phyloP scores from a whole-genome alignment of 2,797 vertebrate genomes.

The Prionace glauca region DNA sequence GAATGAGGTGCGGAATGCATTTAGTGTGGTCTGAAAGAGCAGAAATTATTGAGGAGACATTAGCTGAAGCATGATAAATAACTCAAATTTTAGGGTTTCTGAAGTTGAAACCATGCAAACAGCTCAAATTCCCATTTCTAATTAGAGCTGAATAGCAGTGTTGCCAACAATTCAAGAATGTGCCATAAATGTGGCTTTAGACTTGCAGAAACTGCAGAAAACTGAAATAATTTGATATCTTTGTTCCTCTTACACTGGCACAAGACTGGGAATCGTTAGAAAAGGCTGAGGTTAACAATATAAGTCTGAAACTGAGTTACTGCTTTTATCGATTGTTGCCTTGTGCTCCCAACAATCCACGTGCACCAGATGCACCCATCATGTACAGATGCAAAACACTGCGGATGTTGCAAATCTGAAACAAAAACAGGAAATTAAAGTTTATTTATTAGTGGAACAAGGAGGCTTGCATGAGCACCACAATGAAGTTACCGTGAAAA shows the following conservation, averaged over 20 bases:
- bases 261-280: background rate
- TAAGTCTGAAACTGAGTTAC: background rate
- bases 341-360: background rate
- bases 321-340: background rate
- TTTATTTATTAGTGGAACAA: no score
- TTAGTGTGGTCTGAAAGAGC: background rate
- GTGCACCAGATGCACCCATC: background rate
- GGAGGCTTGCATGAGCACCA: no score
- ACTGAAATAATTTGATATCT: background rate
- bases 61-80: background rate
- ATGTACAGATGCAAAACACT: background rate
- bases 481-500: no score
- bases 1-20: background rate
- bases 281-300: background rate
- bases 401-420: background rate
- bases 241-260: background rate
- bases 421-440: background rate
- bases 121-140: background rate
- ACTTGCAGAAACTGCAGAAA: background rate
- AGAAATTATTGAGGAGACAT: slow-evolving; percentile 3
- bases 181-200: background rate
- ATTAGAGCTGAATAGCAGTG: background rate
- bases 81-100: background rate
- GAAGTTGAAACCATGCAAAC: background rate
- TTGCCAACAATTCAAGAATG: background rate